Conservation (phyloP, 2,797 vertebrate species). For the Dendrocincla tyrannina region DNA sequence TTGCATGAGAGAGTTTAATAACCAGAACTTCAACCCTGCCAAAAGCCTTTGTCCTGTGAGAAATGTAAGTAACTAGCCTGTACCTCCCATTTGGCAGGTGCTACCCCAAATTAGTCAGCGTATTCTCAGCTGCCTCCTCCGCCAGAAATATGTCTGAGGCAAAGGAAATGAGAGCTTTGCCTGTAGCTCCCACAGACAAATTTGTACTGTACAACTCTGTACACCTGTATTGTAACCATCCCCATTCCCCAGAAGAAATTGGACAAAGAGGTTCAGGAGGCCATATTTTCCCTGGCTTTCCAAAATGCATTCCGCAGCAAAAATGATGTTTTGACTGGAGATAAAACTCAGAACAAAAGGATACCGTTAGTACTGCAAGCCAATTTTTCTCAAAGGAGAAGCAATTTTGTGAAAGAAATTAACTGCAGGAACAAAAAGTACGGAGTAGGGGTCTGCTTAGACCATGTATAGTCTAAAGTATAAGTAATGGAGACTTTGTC, state of each 20-base stretch:
- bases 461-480: neutral
- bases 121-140: neutral
- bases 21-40: neutral
- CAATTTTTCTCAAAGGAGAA: neutral
- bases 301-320: neutral
- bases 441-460: neutral
- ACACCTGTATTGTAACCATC: neutral
- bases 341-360: neutral
- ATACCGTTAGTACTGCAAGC: neutral
- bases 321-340: neutral
- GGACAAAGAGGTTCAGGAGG: neutral
- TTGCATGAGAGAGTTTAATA: neutral
- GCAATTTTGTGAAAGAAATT: neutral
- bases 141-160: neutral
- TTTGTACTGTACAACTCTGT: neutral
- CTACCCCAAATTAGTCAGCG: neutral
- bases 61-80: neutral
- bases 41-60: neutral
- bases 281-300: neutral
- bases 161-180: neutral
- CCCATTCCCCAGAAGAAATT: neutral
- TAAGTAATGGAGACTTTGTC: neutral
- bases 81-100: neutral
- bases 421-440: neutral
- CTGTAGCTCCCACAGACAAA: neutral